Percentiles rank a stretch among this genome's conserved stretches.
phyloP scores from a whole-genome alignment of 2,797 vertebrate genomes.

The Lepus oiostolus region DNA sequence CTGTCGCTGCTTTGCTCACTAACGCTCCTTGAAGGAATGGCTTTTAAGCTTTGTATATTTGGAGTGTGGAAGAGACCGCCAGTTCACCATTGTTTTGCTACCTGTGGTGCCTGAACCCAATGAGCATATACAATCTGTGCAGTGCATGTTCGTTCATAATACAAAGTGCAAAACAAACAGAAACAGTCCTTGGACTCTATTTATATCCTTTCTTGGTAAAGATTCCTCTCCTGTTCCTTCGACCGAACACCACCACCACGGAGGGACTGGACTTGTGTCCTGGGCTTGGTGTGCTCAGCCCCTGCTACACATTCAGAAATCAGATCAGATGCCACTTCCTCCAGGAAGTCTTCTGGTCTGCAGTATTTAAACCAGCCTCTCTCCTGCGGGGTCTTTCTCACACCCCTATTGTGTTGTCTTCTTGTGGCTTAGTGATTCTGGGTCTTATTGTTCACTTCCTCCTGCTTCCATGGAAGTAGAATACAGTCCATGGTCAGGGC shows the following conservation, averaged over 20 bases:
- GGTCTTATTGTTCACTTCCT: neutral
- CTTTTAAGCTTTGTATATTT: neutral
- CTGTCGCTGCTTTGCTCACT: no score
- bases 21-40: neutral
- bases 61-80: neutral
- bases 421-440: neutral
- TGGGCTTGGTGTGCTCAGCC: neutral
- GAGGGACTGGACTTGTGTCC: neutral
- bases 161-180: constrained; percentile 16
- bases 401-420: neutral
- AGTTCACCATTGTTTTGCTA: neutral
- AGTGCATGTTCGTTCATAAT: constrained; percentile 5
- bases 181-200: neutral
- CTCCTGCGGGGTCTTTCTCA: neutral
- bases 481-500: neutral
- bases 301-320: neutral
- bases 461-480: neutral
- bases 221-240: neutral
- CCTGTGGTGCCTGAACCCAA: neutral
- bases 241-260: neutral
- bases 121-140: neutral
- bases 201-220: constrained; percentile 33
- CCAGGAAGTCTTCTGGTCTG: neutral
- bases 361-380: no score
- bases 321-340: neutral